Conservation (phyloP, 2,113 vertebrate genomes). For the Apaloderma vittatum region DNA sequence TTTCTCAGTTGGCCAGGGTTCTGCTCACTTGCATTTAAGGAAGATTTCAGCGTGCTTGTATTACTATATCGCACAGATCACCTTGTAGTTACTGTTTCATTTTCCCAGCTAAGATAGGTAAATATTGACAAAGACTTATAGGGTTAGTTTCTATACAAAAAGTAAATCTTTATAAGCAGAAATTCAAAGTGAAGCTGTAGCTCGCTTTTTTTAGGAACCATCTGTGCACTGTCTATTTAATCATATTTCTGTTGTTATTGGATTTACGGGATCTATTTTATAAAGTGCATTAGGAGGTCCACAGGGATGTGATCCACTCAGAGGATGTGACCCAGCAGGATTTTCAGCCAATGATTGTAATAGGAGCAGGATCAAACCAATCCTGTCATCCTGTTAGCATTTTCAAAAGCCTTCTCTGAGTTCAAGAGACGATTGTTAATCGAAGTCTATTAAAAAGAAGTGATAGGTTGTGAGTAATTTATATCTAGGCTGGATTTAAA, state of each 20-base stretch:
- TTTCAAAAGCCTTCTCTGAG: not conserved
- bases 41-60: slow-evolving; percentile 9
- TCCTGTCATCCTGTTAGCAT: not conserved
- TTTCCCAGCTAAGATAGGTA: slow-evolving; percentile 32
- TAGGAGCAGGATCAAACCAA: not conserved
- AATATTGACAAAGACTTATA: not conserved
- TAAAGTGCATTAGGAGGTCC: slow-evolving; percentile 26
- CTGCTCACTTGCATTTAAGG: not conserved
- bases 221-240: not conserved
- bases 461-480: not conserved
- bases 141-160: not conserved
- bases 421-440: not conserved
- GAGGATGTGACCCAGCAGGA: slow-evolving; percentile 9
- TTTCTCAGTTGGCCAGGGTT: not conserved
- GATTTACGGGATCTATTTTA: slow-evolving; percentile 19
- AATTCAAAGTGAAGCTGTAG: slow-evolving; percentile 18
- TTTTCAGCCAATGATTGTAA: not conserved
- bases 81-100: not conserved
- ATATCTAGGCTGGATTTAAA: not conserved
- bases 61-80: not conserved
- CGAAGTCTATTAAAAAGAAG: not conserved
- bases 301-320: not conserved
- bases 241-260: slow-evolving; percentile 6
- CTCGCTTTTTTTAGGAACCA: not conserved
- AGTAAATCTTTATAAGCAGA: slow-evolving; percentile 41